Evolutionary conservation across 2,797 vertebrate species (phyloP).

Genomic region (Acipenser transmontanus): DNA sequence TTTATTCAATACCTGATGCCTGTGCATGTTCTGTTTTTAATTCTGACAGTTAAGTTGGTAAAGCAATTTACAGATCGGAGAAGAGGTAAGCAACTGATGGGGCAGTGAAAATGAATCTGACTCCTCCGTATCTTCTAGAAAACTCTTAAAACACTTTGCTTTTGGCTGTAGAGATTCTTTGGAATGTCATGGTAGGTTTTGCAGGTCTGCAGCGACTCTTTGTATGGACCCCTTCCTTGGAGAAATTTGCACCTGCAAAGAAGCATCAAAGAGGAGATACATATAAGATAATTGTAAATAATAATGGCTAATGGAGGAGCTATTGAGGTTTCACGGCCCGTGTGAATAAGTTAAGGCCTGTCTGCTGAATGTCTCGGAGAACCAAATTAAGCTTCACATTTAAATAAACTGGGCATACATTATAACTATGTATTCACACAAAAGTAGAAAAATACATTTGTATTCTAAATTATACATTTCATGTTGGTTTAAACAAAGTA

Average conservation of each 20-base stretch:
- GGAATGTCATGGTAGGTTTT: neutral
- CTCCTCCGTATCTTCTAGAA: no score
- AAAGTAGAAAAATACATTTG: no score
- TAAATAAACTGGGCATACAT: no score
- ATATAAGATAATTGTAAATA: constrained; percentile 48
- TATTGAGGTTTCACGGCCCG: constrained; percentile 38
- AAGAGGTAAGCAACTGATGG: no score
- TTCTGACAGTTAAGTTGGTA: no score
- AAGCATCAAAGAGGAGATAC: constrained; percentile 53
- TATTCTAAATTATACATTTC: no score
- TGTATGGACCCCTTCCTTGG: constrained; percentile 13
- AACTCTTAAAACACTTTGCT: no score
- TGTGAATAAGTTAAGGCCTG: constrained; percentile 33
- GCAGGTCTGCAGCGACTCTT: neutral
- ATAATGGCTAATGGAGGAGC: constrained; percentile 47
- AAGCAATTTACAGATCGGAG: no score
- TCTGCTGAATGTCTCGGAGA: constrained; percentile 53
- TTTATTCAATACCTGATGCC: no score
- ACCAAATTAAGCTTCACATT: constrained; percentile 13
- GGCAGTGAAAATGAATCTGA: no score
- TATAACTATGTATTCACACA: constrained; percentile 9
- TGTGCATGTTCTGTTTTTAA: no score
- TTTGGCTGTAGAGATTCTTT: neutral
- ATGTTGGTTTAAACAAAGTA: no score
- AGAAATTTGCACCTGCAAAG: constrained; percentile 48